Evolutionary conservation across 2,113 vertebrate genomes (phyloP).

Genomic region (Nothoprocta pentlandii): DNA sequence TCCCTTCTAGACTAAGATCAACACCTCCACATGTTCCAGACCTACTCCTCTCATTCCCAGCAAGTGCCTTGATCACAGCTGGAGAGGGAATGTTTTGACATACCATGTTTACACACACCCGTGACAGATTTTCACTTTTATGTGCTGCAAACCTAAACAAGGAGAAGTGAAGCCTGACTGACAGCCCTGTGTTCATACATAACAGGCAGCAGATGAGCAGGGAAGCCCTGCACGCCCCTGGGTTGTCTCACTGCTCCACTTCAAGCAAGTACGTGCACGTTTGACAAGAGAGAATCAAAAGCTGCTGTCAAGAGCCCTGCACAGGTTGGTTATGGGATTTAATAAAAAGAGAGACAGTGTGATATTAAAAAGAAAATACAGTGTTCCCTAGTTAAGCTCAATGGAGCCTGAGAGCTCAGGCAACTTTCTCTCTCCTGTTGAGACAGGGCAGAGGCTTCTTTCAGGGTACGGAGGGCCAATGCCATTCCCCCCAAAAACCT

Average conservation of each 20-base stretch:
- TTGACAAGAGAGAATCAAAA: conserved; percentile 25
- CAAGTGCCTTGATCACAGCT: background rate
- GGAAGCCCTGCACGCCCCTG: background rate
- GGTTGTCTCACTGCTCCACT: conserved; percentile 1
- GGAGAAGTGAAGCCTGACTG: background rate
- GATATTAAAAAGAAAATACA: background rate
- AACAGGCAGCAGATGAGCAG: conserved; percentile 31
- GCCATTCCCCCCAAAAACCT: background rate
- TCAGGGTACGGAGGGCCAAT: background rate
- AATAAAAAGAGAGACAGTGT: background rate
- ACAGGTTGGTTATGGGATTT: background rate
- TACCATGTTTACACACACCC: background rate
- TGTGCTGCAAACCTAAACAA: conserved; percentile 27
- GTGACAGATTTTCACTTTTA: background rate
- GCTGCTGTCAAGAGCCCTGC: background rate
- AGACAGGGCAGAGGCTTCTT: background rate
- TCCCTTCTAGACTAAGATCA: background rate
- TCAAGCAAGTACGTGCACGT: background rate
- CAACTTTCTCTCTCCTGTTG: background rate
- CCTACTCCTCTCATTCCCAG: background rate
- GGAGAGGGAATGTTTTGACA: background rate
- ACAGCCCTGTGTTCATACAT: background rate
- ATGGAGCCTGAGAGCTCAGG: background rate
- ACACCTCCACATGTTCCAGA: background rate
- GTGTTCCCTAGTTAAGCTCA: background rate